These are phyloP conservation scores for Cacoxenus indagator DNA, from an alignment of 2,888 invertebrate species.

Conservation along the genomic window DNA sequence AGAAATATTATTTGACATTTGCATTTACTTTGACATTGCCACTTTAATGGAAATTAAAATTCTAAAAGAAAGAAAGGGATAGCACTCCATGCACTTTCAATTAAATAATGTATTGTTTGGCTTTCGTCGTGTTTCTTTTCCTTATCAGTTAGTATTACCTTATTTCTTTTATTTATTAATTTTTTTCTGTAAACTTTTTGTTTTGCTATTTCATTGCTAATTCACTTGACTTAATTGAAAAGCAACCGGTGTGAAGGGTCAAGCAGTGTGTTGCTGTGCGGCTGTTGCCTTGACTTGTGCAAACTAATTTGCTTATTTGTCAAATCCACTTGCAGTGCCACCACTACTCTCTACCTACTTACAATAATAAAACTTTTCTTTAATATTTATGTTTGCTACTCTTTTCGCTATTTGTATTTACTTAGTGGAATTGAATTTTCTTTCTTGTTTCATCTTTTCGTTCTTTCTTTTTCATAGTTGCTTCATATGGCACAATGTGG, in stretches of 20 bases:
- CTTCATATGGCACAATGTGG: not conserved
- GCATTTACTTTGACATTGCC: not conserved
- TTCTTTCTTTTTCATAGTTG: not conserved
- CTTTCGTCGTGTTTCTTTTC: not conserved
- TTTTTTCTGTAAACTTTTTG: not conserved
- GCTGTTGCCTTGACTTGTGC: not conserved
- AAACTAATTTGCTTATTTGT: conserved; percentile 18
- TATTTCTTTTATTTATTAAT: not conserved
- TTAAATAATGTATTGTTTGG: too few relatives aligned
- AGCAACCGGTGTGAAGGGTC: not conserved
- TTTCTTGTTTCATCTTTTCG: not conserved
- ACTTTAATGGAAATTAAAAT: not conserved
- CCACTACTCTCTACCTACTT: not conserved
- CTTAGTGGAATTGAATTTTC: conserved; percentile 13
- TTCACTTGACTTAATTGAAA: conserved; percentile 13
- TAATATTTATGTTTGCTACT: not conserved
- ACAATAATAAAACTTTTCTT: not conserved
- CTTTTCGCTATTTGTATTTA: conserved; percentile 5
- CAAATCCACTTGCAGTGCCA: not conserved
- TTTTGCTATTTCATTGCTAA: not conserved
- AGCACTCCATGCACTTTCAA: too few relatives aligned
- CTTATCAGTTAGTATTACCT: not conserved
- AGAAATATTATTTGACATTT: not conserved
- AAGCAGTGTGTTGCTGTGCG: not conserved
- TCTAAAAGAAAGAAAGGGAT: too few relatives aligned